A percentile compares a stretch with the other conserved stretches of the same genome.
These are phyloP conservation scores for Pelagia noctiluca DNA, from an alignment of 30 jellyfish, hydroid and myxozoan genomes.

Conservation along the genomic window DNA sequence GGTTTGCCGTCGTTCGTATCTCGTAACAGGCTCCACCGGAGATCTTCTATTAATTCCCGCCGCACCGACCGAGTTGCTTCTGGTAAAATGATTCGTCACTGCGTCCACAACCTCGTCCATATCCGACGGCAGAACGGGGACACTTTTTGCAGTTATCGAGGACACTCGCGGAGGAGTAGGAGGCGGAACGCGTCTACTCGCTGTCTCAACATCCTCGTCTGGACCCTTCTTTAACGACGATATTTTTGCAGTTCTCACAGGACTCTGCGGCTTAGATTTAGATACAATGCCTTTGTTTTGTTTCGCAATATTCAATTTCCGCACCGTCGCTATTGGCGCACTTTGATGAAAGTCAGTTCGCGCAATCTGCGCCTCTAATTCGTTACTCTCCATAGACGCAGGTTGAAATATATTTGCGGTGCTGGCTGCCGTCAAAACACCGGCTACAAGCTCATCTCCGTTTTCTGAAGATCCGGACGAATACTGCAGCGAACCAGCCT, in stretches of 20 bases:
- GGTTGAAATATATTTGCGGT: conserved; percentile 32
- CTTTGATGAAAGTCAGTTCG: background rate
- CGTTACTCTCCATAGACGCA: too few relatives aligned
- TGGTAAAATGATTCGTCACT: conserved; percentile 11
- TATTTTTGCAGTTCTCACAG: conserved; percentile 27
- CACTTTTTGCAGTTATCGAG: conserved; percentile 73
- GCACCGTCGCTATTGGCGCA: conserved; percentile 24
- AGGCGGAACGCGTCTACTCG: conserved; percentile 73
- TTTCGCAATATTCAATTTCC: background rate
- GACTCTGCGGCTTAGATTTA: conserved; percentile 23
- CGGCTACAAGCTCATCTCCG: conserved; percentile 77
- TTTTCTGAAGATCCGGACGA: conserved; percentile 72
- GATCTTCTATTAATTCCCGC: conserved; percentile 3
- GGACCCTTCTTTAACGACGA: conserved; percentile 7
- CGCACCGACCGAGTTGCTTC: conserved; percentile 69
- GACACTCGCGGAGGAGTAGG: conserved; percentile 99
- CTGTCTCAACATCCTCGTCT: conserved; percentile 1
- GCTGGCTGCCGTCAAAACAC: background rate
- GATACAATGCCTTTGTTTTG: conserved; percentile 46
- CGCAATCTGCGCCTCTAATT: background rate
- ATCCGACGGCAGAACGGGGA: conserved; percentile 68
- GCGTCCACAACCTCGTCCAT: conserved; percentile 14
- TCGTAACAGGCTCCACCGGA: conserved; percentile 29
- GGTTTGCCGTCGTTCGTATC: conserved; percentile 61
- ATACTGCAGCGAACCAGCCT: conserved; percentile 57